Evolutionary conservation across 2,797 vertebrate species (phyloP).

Genomic region (Amniataba percoides): DNA sequence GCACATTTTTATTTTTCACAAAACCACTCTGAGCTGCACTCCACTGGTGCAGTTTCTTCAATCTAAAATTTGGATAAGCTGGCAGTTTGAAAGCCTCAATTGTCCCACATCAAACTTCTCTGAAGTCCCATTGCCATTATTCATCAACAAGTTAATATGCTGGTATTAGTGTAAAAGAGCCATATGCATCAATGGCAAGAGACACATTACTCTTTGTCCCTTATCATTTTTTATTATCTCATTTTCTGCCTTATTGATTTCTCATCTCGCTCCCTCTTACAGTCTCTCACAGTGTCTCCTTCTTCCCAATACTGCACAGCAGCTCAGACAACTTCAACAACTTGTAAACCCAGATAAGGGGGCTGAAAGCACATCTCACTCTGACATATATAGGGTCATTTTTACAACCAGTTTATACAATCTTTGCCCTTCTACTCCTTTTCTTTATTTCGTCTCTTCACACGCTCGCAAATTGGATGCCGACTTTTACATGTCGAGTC

Average conservation of each 20-base stretch:
- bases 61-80: slow-evolving; percentile 24
- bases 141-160: slow-evolving; percentile 67
- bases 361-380: slow-evolving; percentile 67
- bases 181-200: slow-evolving; percentile 64
- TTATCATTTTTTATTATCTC: slow-evolving; percentile 77
- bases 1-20: slow-evolving; percentile 3
- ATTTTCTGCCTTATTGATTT: slow-evolving; percentile 82
- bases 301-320: slow-evolving; percentile 50
- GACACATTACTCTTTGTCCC: slow-evolving; percentile 73
- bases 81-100: slow-evolving; percentile 16
- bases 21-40: neutral
- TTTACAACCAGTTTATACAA: slow-evolving; percentile 78
- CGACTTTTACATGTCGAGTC: slow-evolving; percentile 64
- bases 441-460: slow-evolving; percentile 60
- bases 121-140: slow-evolving; percentile 38
- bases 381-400: slow-evolving; percentile 72
- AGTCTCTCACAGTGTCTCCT: slow-evolving; percentile 45
- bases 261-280: slow-evolving; percentile 50
- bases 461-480: slow-evolving; percentile 65
- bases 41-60: neutral
- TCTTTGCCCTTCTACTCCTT: slow-evolving; percentile 70
- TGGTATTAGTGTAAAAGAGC: slow-evolving; percentile 57
- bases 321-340: slow-evolving; percentile 60
- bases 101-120: slow-evolving; percentile 51
- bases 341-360: slow-evolving; percentile 77